phyloP scores from a whole-genome alignment of 1,140 invertebrate genomes.

The Apis dorsata region DNA sequence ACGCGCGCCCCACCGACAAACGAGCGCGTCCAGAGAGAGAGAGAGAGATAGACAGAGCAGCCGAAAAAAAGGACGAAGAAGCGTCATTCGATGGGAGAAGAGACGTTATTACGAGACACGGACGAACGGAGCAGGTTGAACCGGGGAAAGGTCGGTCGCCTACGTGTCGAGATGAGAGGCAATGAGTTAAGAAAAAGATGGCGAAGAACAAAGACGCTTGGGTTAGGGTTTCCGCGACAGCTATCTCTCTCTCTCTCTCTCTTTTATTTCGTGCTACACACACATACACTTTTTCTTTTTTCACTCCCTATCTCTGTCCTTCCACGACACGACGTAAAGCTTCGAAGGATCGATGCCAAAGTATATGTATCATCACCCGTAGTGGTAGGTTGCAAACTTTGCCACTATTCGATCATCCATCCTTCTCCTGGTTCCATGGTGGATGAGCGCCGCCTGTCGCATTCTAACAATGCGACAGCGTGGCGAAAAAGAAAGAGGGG shows the following conservation, averaged over 20 bases:
- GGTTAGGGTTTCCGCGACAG: not conserved
- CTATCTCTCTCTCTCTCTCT: not conserved
- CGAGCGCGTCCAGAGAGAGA: slow-evolving; percentile 5
- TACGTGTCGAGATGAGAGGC: slow-evolving; percentile 18
- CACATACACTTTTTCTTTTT: slow-evolving; percentile 33
- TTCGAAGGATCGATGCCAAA: slow-evolving; percentile 41
- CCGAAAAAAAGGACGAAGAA: slow-evolving; percentile 7
- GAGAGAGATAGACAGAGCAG: not conserved
- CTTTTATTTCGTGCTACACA: not conserved
- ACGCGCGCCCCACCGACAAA: slow-evolving; percentile 19
- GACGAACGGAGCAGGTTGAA: slow-evolving; percentile 26
- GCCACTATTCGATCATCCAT: slow-evolving; percentile 71
- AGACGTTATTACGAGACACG: slow-evolving; percentile 55
- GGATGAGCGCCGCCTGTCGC: slow-evolving; percentile 67
- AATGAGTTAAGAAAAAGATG: slow-evolving; percentile 10
- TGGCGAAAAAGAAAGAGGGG: slow-evolving; percentile 38
- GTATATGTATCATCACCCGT: slow-evolving; percentile 64
- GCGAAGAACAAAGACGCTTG: slow-evolving; percentile 7
- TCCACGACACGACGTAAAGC: slow-evolving; percentile 19
- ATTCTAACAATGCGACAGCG: slow-evolving; percentile 68
- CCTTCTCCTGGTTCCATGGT: slow-evolving; percentile 19
- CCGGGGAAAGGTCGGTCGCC: not conserved
- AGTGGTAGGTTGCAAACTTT: slow-evolving; percentile 64
- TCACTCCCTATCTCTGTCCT: slow-evolving; percentile 9
- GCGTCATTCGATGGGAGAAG: slow-evolving; percentile 33